Evolutionary conservation across 1,140 invertebrate genomes (phyloP), one percentile per base, ranked within the genome.

Genomic region (Luehdorfia chinensis): DNA sequence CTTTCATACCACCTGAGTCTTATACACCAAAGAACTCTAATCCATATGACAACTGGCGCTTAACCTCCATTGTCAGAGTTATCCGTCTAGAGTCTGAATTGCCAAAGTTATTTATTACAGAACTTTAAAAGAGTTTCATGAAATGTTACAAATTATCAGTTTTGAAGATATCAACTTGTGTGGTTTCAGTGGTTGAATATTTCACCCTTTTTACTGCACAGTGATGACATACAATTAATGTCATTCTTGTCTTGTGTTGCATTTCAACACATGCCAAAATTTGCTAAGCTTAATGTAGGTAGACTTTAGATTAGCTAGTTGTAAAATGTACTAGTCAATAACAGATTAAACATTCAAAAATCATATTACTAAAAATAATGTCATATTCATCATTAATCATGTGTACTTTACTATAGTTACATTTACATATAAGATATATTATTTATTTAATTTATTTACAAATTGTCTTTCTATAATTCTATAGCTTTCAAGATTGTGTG

Each of bases 31-130:
- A 87, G 25, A 85, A 71, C 2, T 61, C 69, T n/a, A 80, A 83
- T 60, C 80, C 84, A 56, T 69, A 78, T 46, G 68, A 80, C 16
- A 75, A 87, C 37, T 91, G 89, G 88, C 87, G 88, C 19, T 66
- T 93, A 16, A 81, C 89, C 25, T 93, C 91, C 4, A 87, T 88
- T 48, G 89, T 93, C 8, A 88, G 90, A 55, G 88, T 93, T 16
- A 88, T 93, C 44, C 87, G 90, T 23, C 74, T 93, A 21, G 91
- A 93, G 72, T 88, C 90, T 14, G 92, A 93, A 75, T 66, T 93
- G 57, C 90, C 91, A 25, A 91, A 91, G 63, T 76, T 92, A 31
- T 93, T 91, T 84, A 81, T 76, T 50, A 46, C 67, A 43, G 74
- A 84, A 49, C 60, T 57, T 53, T 68, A 45, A 71, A 55, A n/a